Evolutionary conservation across 1,140 invertebrate genomes (phyloP), one percentile per base, ranked within the genome.

Genomic region (Drosophila ambigua): DNA sequence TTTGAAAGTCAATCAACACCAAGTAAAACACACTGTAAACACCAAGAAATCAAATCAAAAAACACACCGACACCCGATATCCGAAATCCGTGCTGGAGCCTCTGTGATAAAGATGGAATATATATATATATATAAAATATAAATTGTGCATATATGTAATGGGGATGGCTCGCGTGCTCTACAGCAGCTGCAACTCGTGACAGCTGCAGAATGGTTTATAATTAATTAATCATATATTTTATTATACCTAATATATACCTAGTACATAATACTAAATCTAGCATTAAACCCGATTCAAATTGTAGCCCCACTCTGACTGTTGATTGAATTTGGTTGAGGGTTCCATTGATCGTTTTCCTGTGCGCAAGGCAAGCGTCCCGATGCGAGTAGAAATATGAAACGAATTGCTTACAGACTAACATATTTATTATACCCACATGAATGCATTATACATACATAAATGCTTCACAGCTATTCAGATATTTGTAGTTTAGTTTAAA

Each of bases 31-130:
- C 26, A 26, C 28, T 28, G 7, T 7, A 28, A 28, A 63, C 48
- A 35, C 23, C 63, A 65, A 8, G 23, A 35, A 53, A 31, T 31
- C 49, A 50, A 16, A 51, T 6, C 2, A 49, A 57, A 7, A 54
- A 68, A 51, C 1, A 50, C 11, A 23, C 41, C 31, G 15, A 23
- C 23, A n/a, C 35, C 58, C 26, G 26, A 44, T 9, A 11, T 20
- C 15, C n/a, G 28, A 24, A 13, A 16, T 64, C 13, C 20, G 41
- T 51, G 48, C 43, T 49, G 31, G 53, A 51, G 68, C 61, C 54
- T 60, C 55, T 78, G 75, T 79, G 75, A 78, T 79, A 79, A 61
- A 23, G 26, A n/a, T 39, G 35, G 35, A 39, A 39, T 13, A 13
- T 11, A 28, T 6, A 28, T 28, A 6, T 6, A 28, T 7, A 28